Base-by-base conservation (phyloP, 2,113 vertebrate genomes). In the Passer montanus region DNA sequence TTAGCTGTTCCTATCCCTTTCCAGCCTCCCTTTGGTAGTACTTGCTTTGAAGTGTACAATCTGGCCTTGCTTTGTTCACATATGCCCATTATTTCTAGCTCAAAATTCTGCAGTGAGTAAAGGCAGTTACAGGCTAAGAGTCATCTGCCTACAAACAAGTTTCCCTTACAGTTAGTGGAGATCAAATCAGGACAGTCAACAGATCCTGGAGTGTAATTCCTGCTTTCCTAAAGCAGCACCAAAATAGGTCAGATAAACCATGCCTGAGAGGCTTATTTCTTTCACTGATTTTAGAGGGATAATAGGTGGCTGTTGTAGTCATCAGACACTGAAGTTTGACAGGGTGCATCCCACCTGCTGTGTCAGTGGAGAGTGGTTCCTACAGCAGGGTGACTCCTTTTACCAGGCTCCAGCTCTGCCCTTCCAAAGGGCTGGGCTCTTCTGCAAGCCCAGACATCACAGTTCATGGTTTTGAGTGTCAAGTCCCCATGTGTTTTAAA, bases 101-200 rank as follows among this genome's bases (percentile, higher is more conserved):
- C 84, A 23, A 39, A 81, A 55, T 15, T 44, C 39, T 80, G 47
- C 50, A 59, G 37, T 55, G 69, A 91, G 39, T 80, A 76, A 83
- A 94, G 90, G 79, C 46, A 69, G 33, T 68, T 53, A n/a, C 9
- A 55, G 55, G 52, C 43, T 67, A 55, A 41, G 52, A 76, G 93
- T 96, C 46, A 50, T 88, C 67, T 82, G 58, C 53, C 70, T 73
- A 64, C 62, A 79, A 17, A 74, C 0, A 27, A 41, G 31, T 69
- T 91, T 73, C 37, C 22, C 83, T 69, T 83, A 30, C 37, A 93
- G 67, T 80, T 21, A 31, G 15, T 20, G 46, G 67, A 53, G 82
- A 94, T 66, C n/a, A 90, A 88, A 93, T 90, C 58, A 53, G 85
- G 92, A 93, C 85, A 88, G 58, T 60, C 31, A 73, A 37, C 21